These are phyloP conservation scores for Eufriesea mexicana DNA, from an alignment of 1,140 invertebrate genomes.

Conservation along the genomic window DNA sequence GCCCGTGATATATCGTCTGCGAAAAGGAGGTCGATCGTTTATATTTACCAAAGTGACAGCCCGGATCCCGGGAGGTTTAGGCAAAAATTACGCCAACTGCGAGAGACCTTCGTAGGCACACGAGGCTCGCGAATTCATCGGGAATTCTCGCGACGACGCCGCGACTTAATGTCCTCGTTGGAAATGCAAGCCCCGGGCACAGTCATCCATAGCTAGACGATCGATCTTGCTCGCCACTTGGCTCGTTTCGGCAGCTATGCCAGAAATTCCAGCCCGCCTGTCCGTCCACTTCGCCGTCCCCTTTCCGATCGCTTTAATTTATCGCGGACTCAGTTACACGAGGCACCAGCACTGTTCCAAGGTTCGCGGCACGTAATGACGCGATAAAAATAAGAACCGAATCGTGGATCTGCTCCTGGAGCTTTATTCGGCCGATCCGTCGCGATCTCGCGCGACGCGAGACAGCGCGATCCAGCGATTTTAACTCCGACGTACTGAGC, in stretches of 20 bases:
- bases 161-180: conserved; percentile 55
- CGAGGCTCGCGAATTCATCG: conserved; percentile 56
- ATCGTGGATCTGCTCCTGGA: too few species aligned
- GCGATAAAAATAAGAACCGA: too few species aligned
- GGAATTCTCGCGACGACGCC: conserved; percentile 31
- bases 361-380: background rate
- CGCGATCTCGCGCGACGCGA: too few species aligned
- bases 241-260: conserved; percentile 13
- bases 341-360: background rate
- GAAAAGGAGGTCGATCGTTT: background rate
- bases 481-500: background rate
- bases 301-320: conserved; percentile 5
- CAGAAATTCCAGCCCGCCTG: conserved; percentile 40
- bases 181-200: conserved; percentile 48
- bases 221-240: conserved; percentile 56
- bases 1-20: too few species aligned
- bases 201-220: conserved; percentile 51
- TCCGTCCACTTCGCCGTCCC: background rate
- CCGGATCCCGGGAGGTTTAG: background rate
- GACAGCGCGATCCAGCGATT: too few species aligned
- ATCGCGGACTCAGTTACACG: background rate
- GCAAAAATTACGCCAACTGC: background rate
- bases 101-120: background rate
- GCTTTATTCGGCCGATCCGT: too few species aligned
- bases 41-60: too few species aligned